These are phyloP conservation scores for Myanophis thanlyinensis DNA, from an alignment of 2,113 vertebrate species.

Conservation along the genomic window DNA sequence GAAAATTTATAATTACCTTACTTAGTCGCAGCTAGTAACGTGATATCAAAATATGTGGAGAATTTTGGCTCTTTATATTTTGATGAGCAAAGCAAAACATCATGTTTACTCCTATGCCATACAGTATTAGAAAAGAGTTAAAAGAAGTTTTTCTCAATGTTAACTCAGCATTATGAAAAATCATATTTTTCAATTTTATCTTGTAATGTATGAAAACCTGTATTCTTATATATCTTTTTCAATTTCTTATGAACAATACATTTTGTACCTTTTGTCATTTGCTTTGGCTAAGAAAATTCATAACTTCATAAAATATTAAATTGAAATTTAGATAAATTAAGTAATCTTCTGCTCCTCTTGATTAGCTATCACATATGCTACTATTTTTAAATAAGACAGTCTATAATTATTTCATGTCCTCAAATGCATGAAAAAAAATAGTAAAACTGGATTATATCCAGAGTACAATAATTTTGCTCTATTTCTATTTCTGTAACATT, in stretches of 20 bases:
- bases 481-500: conserved; percentile 21
- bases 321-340: conserved; percentile 51
- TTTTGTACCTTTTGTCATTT: conserved; percentile 1
- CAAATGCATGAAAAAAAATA: not conserved
- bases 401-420: not conserved
- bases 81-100: not conserved
- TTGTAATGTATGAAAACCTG: not conserved
- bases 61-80: not conserved
- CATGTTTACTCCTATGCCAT: not conserved
- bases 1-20: not conserved
- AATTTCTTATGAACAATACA: not conserved
- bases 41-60: not conserved
- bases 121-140: not conserved
- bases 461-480: not conserved
- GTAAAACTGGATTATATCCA: not conserved
- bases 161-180: not conserved
- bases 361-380: not conserved
- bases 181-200: not conserved
- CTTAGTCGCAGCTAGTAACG: not conserved
- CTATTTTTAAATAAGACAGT: conserved; percentile 2
- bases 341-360: conserved; percentile 26
- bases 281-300: conserved; percentile 27
- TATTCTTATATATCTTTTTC: not conserved
- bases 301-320: conserved; percentile 49
- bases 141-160: not conserved